These are phyloP conservation scores for Autographa gamma DNA, from an alignment of 2,888 invertebrate species.

Conservation along the genomic window DNA sequence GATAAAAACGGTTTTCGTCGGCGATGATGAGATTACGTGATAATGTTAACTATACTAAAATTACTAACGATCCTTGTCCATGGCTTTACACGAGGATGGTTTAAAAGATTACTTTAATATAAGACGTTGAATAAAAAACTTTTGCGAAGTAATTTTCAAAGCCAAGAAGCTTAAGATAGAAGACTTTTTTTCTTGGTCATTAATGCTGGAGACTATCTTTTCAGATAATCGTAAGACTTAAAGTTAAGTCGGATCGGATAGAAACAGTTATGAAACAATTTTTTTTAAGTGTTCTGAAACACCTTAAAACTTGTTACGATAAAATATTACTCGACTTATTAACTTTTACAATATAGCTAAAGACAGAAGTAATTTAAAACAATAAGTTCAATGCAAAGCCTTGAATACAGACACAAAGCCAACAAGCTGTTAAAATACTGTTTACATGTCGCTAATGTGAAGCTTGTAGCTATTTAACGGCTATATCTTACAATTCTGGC, in stretches of 20 bases:
- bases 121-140: constrained; percentile 1
- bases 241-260: neutral
- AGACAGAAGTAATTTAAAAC: neutral
- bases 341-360: too few relatives aligned
- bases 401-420: neutral
- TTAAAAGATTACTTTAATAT: constrained; percentile 1
- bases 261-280: neutral
- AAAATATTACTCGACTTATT: too few relatives aligned
- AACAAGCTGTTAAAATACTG: constrained; percentile 28
- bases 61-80: neutral
- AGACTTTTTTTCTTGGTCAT: constrained; percentile 1
- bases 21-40: neutral
- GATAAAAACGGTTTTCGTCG: neutral
- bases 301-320: too few relatives aligned
- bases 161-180: constrained; percentile 2
- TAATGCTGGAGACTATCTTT: constrained; percentile 1
- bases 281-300: too few relatives aligned
- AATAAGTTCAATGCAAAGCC: neutral
- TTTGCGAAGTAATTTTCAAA: constrained; percentile 4
- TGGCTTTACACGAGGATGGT: neutral
- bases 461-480: constrained; percentile 15
- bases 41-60: neutral
- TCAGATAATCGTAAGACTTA: constrained; percentile 4
- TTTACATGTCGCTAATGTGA: constrained; percentile 19
- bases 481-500: constrained; percentile 24